phyloP scores from a whole-genome alignment of 2,113 vertebrate species.

The Brachyhypopomus occidentalis region DNA sequence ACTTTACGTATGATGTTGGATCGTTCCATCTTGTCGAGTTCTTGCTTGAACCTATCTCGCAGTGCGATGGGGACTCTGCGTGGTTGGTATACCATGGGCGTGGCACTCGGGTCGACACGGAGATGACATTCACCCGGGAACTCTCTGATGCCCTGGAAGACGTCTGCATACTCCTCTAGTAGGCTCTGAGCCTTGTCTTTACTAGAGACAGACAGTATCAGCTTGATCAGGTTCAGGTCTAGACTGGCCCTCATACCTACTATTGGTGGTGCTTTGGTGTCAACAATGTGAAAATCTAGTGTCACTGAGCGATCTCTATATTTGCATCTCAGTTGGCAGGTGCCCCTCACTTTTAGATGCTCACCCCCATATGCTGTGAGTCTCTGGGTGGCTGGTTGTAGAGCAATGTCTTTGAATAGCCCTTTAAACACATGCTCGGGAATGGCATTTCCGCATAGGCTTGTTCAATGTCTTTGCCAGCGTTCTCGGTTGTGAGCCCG shows the following conservation, averaged over 20 bases:
- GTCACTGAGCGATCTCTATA: not conserved
- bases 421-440: not conserved
- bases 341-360: slow-evolving; percentile 8
- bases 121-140: slow-evolving; percentile 24
- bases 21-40: slow-evolving; percentile 33
- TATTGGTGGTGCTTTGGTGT: slow-evolving; percentile 13
- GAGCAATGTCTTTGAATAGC: not conserved
- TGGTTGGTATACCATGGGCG: slow-evolving; percentile 19
- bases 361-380: slow-evolving; percentile 33
- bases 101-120: slow-evolving; percentile 1
- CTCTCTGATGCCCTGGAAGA: slow-evolving; percentile 27
- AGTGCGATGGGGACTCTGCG: not conserved
- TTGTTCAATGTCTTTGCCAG: slow-evolving; percentile 10
- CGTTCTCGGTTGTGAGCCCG: not conserved
- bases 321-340: slow-evolving; percentile 13
- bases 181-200: not conserved
- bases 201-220: not conserved
- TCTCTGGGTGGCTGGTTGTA: not conserved
- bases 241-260: slow-evolving; percentile 21
- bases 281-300: slow-evolving; percentile 23
- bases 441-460: slow-evolving; percentile 4
- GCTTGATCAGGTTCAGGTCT: slow-evolving; percentile 19
- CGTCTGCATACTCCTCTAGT: slow-evolving; percentile 17
- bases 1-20: slow-evolving; percentile 10
- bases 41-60: not conserved